Percentiles rank a stretch among this genome's conserved stretches.
Evolutionary conservation across 1,140 invertebrate species (phyloP).

Genomic region (Prorops nasuta): DNA sequence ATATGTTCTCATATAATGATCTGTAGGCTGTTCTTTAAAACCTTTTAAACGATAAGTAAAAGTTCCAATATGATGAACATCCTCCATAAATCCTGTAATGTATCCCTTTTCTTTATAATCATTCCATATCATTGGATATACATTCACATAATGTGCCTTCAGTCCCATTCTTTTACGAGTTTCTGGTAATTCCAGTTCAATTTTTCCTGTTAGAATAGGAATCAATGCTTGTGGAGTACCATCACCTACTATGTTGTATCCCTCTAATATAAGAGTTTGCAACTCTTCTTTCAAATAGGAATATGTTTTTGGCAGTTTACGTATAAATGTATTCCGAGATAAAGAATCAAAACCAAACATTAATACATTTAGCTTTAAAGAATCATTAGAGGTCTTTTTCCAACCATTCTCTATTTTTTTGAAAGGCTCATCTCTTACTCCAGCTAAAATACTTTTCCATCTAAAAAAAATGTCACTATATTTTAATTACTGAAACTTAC

Average conservation of each 20-base stretch:
- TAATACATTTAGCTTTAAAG: slow-evolving; percentile 71
- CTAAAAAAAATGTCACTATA: too few species aligned
- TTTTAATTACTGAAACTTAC: slow-evolving; percentile 22
- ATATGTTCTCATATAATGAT: slow-evolving; percentile 87
- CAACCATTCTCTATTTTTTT: slow-evolving; percentile 53
- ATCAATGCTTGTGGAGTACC: slow-evolving; percentile 91
- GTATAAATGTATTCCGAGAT: slow-evolving; percentile 81
- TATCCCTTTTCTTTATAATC: slow-evolving; percentile 71
- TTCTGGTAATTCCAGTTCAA: slow-evolving; percentile 84
- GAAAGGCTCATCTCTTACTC: slow-evolving; percentile 56
- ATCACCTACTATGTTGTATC: slow-evolving; percentile 92
- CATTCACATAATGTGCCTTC: slow-evolving; percentile 69
- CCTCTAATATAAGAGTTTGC: slow-evolving; percentile 70
- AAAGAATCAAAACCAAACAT: slow-evolving; percentile 92
- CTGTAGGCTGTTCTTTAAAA: slow-evolving; percentile 79
- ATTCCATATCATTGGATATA: slow-evolving; percentile 82
- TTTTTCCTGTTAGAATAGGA: slow-evolving; percentile 86
- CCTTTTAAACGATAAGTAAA: slow-evolving; percentile 91
- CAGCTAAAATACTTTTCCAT: slow-evolving; percentile 63
- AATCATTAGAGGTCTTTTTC: slow-evolving; percentile 54
- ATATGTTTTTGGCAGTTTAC: slow-evolving; percentile 82
- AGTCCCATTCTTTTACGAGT: slow-evolving; percentile 72
- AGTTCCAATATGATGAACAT: slow-evolving; percentile 79
- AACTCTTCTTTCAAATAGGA: slow-evolving; percentile 71
- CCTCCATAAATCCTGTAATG: slow-evolving; percentile 81